Base-by-base conservation (phyloP, 2,113 vertebrate species). In the Phylloscopus trochiloides region DNA sequence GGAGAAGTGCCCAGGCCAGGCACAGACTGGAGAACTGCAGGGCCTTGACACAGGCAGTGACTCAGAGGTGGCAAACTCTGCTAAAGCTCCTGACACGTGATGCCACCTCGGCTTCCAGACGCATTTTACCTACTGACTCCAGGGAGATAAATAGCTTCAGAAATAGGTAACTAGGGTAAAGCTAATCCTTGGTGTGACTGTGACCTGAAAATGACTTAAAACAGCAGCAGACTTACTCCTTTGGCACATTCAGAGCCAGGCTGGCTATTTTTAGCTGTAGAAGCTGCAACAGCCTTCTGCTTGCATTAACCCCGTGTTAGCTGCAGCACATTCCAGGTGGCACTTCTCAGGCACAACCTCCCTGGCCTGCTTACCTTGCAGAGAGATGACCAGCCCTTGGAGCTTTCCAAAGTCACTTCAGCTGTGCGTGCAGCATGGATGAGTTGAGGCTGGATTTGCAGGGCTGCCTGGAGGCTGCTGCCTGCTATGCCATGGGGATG, bases 141-240 rank as follows among this genome's bases (percentile, higher is more conserved):
- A 62, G 38, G 85, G 74, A 82, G 88, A 94, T 92, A 90, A 97
- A 93, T 10, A 73, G 83, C 77, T 80, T 88, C 80, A 90, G 86
- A 95, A 92, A 88, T 94, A 96, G 93, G 95, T 96, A 95, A 96
- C 68, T 94, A 71, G 95, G 94, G 73, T 96, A 91, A 93, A 63
- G 43, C 90, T 92, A 95, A 96, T 93, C 92, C 90, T 90, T 67
- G 57, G 82, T 0, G 0, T 83, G 78, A 55, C 83, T 88, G 59
- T 82, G 81, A 42, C 87, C 81, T 95, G 84, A 90, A 94, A 96
- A 73, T 83, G 17, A 96, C 88, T 95, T 95, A 74, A 92, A 93
- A 86, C 72, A 83, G 91, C 52, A 92, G 72, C 78, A 92, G 90
- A 78, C 91, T 57, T 92, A 51, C 3, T 96, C 82, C 81, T 94